Percentiles rank a stretch among this genome's conserved stretches.
These are phyloP conservation scores for Neodiprion pinetum DNA, from an alignment of 1,140 invertebrate genomes.

Conservation along the genomic window DNA sequence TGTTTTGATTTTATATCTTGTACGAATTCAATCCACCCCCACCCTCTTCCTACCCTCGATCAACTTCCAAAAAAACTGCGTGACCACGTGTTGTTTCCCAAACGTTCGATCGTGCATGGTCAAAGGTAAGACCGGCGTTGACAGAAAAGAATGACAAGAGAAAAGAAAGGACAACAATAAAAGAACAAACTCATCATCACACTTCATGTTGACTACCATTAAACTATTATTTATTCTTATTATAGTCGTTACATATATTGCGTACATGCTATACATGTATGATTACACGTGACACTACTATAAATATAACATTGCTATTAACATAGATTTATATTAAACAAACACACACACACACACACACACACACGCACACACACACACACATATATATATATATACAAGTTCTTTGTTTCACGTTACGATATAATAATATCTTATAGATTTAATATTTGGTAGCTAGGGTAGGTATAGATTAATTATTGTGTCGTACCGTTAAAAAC, in stretches of 20 bases:
- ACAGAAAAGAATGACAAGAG: background rate
- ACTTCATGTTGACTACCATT: no score
- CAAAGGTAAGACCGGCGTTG: background rate
- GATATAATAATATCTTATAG: slow-evolving; percentile 20
- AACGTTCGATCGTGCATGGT: no score
- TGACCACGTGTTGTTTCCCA: no score
- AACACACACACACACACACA: slow-evolving; percentile 12
- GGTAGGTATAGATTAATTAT: background rate
- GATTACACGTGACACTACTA: no score
- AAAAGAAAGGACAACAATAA: slow-evolving; percentile 33
- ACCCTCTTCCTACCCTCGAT: background rate
- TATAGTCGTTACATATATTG: no score
- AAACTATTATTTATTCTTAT: background rate
- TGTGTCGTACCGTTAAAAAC: background rate
- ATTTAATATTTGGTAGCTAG: no score
- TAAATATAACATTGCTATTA: slow-evolving; percentile 9
- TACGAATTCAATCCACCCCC: background rate
- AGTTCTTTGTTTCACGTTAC: slow-evolving; percentile 56
- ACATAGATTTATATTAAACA: slow-evolving; percentile 35
- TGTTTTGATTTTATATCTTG: background rate
- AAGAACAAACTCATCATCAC: background rate
- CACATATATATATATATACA: slow-evolving; percentile 56
- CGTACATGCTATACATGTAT: no score
- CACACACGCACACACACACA: slow-evolving; percentile 26
- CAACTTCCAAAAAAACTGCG: background rate